phyloP scores from a whole-genome alignment of 1,140 invertebrate genomes.

The Eufriesea mexicana region DNA sequence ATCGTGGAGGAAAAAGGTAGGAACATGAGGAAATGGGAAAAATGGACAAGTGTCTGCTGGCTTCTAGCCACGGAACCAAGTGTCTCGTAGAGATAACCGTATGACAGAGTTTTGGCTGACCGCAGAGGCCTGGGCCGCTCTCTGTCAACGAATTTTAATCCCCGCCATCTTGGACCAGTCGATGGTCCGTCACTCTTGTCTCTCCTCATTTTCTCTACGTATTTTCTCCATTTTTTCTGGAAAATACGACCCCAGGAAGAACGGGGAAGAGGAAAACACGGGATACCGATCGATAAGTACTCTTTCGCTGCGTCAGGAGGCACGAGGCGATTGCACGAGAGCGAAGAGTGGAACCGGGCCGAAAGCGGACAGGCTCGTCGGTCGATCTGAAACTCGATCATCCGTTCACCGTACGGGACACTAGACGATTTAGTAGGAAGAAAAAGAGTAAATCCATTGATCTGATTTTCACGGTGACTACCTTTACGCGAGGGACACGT shows the following conservation, averaged over 20 bases:
- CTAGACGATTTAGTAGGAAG: background rate
- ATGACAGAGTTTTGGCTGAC: background rate
- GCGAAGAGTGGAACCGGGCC: background rate
- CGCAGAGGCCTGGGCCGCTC: background rate
- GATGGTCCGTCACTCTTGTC: no score
- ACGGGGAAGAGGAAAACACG: background rate
- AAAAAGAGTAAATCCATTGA: conserved; percentile 33
- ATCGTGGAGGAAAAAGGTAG: background rate
- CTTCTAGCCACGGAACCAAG: conserved; percentile 9
- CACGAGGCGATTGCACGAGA: background rate
- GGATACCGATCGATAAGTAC: no score
- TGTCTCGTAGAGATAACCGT: background rate
- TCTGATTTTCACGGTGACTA: conserved; percentile 21
- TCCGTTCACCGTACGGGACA: background rate
- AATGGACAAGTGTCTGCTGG: conserved; percentile 1
- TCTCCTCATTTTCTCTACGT: no score
- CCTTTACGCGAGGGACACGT: background rate
- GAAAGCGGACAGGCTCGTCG: background rate
- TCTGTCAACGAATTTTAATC: conserved; percentile 8
- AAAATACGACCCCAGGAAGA: background rate
- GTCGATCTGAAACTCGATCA: background rate
- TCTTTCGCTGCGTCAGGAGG: background rate
- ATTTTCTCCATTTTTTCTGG: no score
- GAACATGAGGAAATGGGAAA: background rate
- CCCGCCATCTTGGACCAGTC: no score